Base-by-base conservation (phyloP, 2,797 vertebrate genomes). In the Amniataba percoides region DNA sequence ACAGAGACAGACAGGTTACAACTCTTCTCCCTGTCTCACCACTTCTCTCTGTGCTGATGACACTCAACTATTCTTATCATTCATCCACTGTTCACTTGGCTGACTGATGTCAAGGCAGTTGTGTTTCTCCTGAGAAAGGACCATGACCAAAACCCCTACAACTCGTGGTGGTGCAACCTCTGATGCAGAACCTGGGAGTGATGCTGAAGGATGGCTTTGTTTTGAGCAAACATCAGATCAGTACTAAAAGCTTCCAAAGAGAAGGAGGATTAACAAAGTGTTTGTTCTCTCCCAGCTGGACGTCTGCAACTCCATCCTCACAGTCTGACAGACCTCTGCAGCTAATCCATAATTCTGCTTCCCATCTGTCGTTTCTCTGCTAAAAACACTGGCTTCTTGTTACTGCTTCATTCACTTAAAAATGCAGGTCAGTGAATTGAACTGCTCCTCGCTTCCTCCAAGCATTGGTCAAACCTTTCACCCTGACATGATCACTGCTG, bases 1-100 rank as follows among this genome's bases (percentile, higher is more conserved):
- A 34, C 23, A 67, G n/a, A 67, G 31, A 45, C 14, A 65, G 62
- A 67, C 11, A 58, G 18, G 16, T 46, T 27, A 15, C n/a, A 23
- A 36, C 9, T 25, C 49, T 55, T 40, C n/a, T 11, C 12, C 15
- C 27, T 49, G 48, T 51, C 48, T 51, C 18, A 49, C 45, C 36
- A 42, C 21, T 9, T 7, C 16, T 23, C 34, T 55, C 4, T 18
- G 7, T 18, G 43, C 43, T 45, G 16, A 45, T 45, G 43, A 45
- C 43, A 45, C 43, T 1, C 43, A 18, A 6, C 43, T 7, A 36
- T 36, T 36, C 34, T 36, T 36, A 36, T 36, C 34, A 36, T 36
- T 36, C 34, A 7, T 36, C 34, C 34, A 36, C 34, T 36, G 34
- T 9, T 36, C 34, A 36, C 34, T 7, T 34, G 34, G 34, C 34